Base-by-base conservation (phyloP, 2,113 vertebrate genomes). In the Prinia subflava region DNA sequence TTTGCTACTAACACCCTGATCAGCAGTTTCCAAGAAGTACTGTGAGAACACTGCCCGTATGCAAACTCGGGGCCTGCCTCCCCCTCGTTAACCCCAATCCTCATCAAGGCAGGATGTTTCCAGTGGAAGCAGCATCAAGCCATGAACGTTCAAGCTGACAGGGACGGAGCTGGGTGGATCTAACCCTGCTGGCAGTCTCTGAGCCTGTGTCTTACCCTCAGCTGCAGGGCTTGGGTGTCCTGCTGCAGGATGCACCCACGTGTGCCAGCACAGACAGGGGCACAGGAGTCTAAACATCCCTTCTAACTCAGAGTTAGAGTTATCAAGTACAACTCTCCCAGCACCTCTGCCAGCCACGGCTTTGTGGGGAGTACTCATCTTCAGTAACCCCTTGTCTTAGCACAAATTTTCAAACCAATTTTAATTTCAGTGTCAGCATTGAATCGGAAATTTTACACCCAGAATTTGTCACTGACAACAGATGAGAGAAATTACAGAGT, bases 11-110 rank as follows among this genome's bases (percentile, higher is more conserved):
- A 53, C 83, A 52, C 73, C 50, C 55, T 24, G 79, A 67, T 96
- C 93, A 94, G 95, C 96, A 95, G 70, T 83, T 97, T 70, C 90
- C 79, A 60, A 64, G 92, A 85, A 87, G 52, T 2, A 1, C 75
- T 63, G 52, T 55, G 62, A 56, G 85, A 89, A 23, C 30, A 0
- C 13, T 83, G 59, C 85, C 85, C 21, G 0, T 59, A 15, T 33
- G 88, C 71, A 83, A 67, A 83, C 23, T 4, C 10, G 0, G 60
- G 42, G 56, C 85, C 71, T 47, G 86, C n/a, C 87, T 53, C 89
- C 83, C 57, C 69, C 83, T 84, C 87, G 1, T 35, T 47, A 89
- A 23, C 30, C 67, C 79, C n/a, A 8, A 4, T 1, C 60, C 56
- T 44, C 24, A 17, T 13, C 39, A 3, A 44, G 65, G 24, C 28